Conservation (phyloP, 1,140 invertebrate species). For the Bombus superbus region DNA sequence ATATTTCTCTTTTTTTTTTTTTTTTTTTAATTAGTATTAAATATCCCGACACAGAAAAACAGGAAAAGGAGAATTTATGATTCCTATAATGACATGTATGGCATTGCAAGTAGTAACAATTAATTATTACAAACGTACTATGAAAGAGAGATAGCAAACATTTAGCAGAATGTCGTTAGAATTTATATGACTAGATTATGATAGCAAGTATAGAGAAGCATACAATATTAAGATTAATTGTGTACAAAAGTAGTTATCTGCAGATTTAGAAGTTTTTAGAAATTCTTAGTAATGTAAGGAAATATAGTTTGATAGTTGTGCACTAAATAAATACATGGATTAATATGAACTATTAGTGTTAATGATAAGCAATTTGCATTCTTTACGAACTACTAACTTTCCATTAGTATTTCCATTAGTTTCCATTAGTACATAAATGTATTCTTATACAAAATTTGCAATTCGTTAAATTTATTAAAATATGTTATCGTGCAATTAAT, state of each 20-base stretch:
- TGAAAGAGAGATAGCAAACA: slow-evolving; percentile 57
- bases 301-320: background rate
- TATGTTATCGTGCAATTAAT: slow-evolving; percentile 28
- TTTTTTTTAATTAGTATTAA: background rate
- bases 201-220: slow-evolving; percentile 35
- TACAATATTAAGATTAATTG: slow-evolving; percentile 5
- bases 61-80: slow-evolving; percentile 52
- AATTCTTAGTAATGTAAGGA: background rate
- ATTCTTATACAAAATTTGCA: background rate
- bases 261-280: background rate
- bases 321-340: slow-evolving; percentile 19
- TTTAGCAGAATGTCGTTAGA: slow-evolving; percentile 38
- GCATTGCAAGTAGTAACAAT: slow-evolving; percentile 47
- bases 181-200: slow-evolving; percentile 15
- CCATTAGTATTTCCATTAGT: background rate
- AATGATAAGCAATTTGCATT: slow-evolving; percentile 39
- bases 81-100: slow-evolving; percentile 52
- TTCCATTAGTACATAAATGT: background rate
- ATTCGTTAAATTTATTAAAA: background rate
- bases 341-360: slow-evolving; percentile 8
- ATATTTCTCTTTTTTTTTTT: background rate
- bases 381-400: slow-evolving; percentile 6
- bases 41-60: slow-evolving; percentile 27
- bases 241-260: background rate
- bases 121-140: slow-evolving; percentile 47